phyloP scores from a whole-genome alignment of 1,140 invertebrate species.

The Bombus sibiricus region DNA sequence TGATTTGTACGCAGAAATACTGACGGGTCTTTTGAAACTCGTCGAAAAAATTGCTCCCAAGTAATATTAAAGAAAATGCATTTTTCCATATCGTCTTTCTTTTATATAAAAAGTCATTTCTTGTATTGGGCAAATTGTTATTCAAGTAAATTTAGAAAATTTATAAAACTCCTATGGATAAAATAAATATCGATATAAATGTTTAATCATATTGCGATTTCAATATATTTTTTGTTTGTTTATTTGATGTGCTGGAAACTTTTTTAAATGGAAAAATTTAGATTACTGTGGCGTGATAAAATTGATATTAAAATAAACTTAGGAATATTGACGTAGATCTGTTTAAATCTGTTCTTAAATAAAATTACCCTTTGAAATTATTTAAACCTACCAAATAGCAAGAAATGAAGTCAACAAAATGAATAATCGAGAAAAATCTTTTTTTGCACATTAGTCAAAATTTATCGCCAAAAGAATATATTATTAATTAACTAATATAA shows the following conservation, averaged over 20 bases:
- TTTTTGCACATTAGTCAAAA: no score
- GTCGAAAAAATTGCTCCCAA: not conserved
- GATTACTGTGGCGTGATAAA: no score
- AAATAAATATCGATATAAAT: not conserved
- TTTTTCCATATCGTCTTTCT: not conserved
- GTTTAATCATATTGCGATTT: not conserved
- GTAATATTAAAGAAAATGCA: not conserved
- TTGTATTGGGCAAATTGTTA: not conserved
- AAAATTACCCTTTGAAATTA: no score
- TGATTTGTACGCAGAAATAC: not conserved
- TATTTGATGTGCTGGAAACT: not conserved
- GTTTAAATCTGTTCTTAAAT: no score
- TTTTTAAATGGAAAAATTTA: not conserved
- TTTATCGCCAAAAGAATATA: no score
- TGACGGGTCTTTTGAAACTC: not conserved
- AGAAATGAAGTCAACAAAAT: no score
- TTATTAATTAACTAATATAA: no score
- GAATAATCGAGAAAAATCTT: no score
- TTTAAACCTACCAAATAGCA: no score
- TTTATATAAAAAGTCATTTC: not conserved
- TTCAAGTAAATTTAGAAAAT: no score
- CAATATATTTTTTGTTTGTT: not conserved
- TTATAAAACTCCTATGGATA: not conserved
- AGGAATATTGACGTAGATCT: no score
- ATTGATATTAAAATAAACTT: no score